Evolutionary conservation across 2,888 invertebrate species (phyloP).

Genomic region (Pyrrhosoma nymphula): DNA sequence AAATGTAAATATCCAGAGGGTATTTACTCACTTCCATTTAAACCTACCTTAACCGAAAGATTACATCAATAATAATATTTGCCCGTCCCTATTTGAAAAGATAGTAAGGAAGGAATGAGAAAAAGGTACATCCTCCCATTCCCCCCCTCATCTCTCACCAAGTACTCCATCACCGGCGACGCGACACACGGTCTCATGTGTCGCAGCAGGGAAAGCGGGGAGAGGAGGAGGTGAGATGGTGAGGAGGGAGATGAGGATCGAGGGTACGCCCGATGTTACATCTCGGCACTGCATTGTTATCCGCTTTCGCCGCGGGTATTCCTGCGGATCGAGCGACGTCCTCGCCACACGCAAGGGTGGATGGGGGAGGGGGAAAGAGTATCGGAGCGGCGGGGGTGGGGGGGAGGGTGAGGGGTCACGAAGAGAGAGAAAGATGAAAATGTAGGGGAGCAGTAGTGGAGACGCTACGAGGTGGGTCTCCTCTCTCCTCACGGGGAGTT

Average conservation of each 20-base stretch:
- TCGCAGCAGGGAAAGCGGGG: background rate
- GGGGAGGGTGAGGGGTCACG: background rate
- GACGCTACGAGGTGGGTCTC: too few species aligned
- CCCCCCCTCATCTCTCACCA: background rate
- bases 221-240: background rate
- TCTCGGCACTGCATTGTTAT: constrained; percentile 39
- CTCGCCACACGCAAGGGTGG: background rate
- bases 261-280: constrained; percentile 20
- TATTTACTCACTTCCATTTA: too few species aligned
- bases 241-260: background rate
- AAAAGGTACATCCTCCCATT: background rate
- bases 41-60: too few species aligned
- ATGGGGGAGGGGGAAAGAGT: background rate
- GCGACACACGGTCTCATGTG: background rate
- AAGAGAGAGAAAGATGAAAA: background rate
- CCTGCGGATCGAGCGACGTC: constrained; percentile 43
- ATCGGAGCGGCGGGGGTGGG: background rate
- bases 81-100: background rate
- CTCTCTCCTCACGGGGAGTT: background rate
- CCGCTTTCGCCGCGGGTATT: constrained; percentile 30
- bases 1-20: too few species aligned
- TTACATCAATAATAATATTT: too few species aligned
- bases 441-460: background rate
- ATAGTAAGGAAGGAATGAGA: background rate
- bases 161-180: background rate